Conservation (phyloP, 1,140 invertebrate genomes). For the Oncopeltus fasciatus region DNA sequence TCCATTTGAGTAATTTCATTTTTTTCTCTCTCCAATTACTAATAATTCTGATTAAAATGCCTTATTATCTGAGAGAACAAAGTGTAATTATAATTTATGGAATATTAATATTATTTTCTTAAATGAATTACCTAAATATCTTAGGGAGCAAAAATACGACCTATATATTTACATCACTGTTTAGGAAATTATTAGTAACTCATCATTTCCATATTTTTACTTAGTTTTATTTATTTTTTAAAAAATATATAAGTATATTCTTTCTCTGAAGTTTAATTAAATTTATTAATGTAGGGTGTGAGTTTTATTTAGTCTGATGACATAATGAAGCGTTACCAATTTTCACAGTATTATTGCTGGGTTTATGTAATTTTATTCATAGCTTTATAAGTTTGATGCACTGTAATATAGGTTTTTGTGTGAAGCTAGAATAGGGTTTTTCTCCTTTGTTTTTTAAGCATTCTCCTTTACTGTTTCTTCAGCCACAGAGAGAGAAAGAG, state of each 20-base stretch:
- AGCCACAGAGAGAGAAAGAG: background rate
- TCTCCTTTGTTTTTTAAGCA: background rate
- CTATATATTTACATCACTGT: background rate
- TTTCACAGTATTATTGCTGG: slow-evolving; percentile 4
- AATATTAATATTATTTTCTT: background rate
- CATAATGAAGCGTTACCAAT: slow-evolving; percentile 1
- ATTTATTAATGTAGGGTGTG: background rate
- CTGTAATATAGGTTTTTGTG: slow-evolving; percentile 8
- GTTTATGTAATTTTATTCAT: slow-evolving; percentile 4
- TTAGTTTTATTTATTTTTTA: background rate
- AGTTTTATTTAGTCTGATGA: slow-evolving; percentile 8
- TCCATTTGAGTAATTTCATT: background rate
- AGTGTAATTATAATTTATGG: background rate
- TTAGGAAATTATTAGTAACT: background rate
- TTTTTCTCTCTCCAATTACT: background rate
- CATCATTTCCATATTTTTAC: background rate
- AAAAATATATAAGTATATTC: background rate
- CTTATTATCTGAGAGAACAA: background rate
- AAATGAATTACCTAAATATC: background rate
- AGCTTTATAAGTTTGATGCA: slow-evolving; percentile 1
- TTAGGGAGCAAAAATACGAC: background rate
- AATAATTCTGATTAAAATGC: background rate
- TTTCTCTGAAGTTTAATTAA: background rate
- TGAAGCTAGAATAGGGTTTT: slow-evolving; percentile 1
- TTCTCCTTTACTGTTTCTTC: slow-evolving; percentile 2